Base-by-base conservation (phyloP, 2,113 vertebrate species). In the Smithornis capensis region DNA sequence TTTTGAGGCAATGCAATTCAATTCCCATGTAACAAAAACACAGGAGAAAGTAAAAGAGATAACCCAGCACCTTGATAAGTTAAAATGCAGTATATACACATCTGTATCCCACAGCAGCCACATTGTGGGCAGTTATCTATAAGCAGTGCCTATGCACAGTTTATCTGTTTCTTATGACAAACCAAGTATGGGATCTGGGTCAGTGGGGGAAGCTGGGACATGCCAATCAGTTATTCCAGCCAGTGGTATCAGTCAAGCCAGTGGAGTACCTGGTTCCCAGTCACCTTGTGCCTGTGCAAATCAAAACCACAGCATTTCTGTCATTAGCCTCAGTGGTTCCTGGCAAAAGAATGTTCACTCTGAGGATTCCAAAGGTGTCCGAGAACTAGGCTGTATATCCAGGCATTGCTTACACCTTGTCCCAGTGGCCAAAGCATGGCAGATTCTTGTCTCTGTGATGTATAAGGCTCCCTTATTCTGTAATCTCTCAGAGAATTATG, bases 281-380 rank as follows among this genome's bases (percentile, higher is more conserved):
- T 31, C 55, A 79, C 22, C 18, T 33, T 49, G 56, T 69, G 76
- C 44, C 59, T 19, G 44, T 25, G 15, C 21, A 50, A 21, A 33
- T 17, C 49, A 29, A 18, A 49, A 3, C 28, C 27, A 24, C 47
- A 14, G 9, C 9, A 56, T 38, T 53, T 28, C 35, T 4, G 2
- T 5, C 0, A 0, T 24, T 33, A 38, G 13, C 24, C 22, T 6
- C 16, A 9, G 2, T 4, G 52, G 7, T 27, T 31, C 42, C n/a
- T 19, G n/a, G 42, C n/a, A 24, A 24, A 6, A 0, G 0, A 11
- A 1, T 0, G 0, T 33, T 79, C 21, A 3, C 24, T 8, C 53
- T 28, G 53, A 2, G 4, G 10, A 4, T 63, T 35, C 14, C 6
- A 5, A 7, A 10, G 35, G 69, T 7, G 14, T 12, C 37, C 5